Evolutionary conservation across 2,797 vertebrate species (phyloP), one percentile per base, ranked within the genome.

Genomic region (Helostoma temminkii): DNA sequence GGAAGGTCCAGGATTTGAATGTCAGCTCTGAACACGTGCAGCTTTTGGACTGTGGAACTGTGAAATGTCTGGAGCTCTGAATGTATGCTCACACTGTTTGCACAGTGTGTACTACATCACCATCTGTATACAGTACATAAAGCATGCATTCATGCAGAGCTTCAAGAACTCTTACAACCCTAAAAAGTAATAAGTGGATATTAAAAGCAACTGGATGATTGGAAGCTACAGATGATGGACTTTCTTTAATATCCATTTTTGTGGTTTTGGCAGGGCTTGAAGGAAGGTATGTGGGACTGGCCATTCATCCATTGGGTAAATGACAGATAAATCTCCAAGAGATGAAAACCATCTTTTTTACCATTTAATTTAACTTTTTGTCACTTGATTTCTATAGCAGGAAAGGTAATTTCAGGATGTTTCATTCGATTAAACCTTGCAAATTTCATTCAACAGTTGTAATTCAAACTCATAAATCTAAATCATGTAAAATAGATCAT

Each of bases 171-270:
- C 4, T 36, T 28, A 0, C 36, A 43, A 71, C 32, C 32, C 25
- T 14, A 11, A 59, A 16, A 59, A 14, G 11, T 8, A 65, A 65
- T 59, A 61, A 53, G 36, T 47, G 12, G 34, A 9, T 46, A 70
- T 47, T 74, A 61, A 75, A 71, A 60, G 64, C 28, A 18, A 58
- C 46, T 48, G 41, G 59, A 49, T 59, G 53, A 74, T 28, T 66
- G 43, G 50, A 59, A 71, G 72, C 21, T 34, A 39, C 24, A 54
- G 24, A 76, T 67, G 52, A 76, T 76, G 28, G 49, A 10, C 45
- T 55, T 58, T 66, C 26, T 50, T 76, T 63, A 71, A 77, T 55
- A 53, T 76, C 46, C 41, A 53, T 22, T 68, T 59, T 19, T 67
- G 73, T 71, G 62, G 58, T 52, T 61, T 74, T 80, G 77, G 60